These are phyloP conservation scores for Melieria picta DNA, from an alignment of 2,888 invertebrate species.

Conservation along the genomic window DNA sequence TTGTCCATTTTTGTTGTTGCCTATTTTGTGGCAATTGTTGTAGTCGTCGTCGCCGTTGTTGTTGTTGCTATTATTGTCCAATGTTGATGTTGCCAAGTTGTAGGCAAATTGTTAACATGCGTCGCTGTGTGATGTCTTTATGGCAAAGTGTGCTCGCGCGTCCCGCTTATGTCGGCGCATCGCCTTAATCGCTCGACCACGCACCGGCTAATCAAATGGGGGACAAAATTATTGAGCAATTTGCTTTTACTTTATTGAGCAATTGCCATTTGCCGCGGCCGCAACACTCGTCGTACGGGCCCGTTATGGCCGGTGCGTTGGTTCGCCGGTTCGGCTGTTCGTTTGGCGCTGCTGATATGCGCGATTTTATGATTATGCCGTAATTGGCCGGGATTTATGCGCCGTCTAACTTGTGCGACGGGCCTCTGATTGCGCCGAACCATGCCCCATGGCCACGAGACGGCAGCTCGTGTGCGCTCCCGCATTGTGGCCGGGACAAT, in stretches of 20 bases:
- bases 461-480: no score
- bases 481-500: no score
- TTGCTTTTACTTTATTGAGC: slow-evolving; percentile 61
- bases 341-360: slow-evolving; percentile 10
- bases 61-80: slow-evolving; percentile 36
- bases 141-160: slow-evolving; percentile 23
- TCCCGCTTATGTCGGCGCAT: no score
- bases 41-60: slow-evolving; percentile 22
- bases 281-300: slow-evolving; percentile 16
- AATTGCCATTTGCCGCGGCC: slow-evolving; percentile 44
- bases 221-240: slow-evolving; percentile 62
- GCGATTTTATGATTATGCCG: slow-evolving; percentile 32
- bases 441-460: no score
- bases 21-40: no score
- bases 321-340: no score
- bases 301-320: slow-evolving; percentile 3
- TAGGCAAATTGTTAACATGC: slow-evolving; percentile 54
- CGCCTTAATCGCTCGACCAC: no score
- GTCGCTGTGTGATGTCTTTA: slow-evolving; percentile 41
- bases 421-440: no score
- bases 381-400: slow-evolving; percentile 33
- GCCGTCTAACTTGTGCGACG: neutral
- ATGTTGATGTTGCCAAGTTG: slow-evolving; percentile 47
- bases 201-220: slow-evolving; percentile 39
- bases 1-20: no score